Base-by-base conservation (phyloP, 2,113 vertebrate genomes). In the Pluvialis apricaria region DNA sequence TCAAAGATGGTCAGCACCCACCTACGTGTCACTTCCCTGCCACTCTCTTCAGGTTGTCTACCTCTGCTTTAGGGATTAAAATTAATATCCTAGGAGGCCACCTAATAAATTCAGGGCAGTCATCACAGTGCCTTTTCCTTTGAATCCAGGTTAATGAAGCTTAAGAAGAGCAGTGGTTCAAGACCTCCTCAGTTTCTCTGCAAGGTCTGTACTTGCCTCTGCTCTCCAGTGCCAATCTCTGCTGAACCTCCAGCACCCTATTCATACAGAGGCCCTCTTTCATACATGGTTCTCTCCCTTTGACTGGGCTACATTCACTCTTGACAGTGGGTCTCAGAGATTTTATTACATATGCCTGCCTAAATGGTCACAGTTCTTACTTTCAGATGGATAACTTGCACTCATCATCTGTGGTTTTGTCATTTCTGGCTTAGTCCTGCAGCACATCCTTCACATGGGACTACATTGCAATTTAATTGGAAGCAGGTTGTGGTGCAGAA, bases 391-490 rank as follows among this genome's bases (percentile, higher is more conserved):
- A 83, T 86, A 75, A 75, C 65, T 89, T 68, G 26, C 14, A 69
- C 52, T 88, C 65, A 47, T 91, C 42, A 75, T 44, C 76, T 78
- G 38, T 84, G 69, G 3, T 95, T 94, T 95, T 91, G 91, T 81
- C 60, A 82, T 96, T 96, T 91, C 72, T 91, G 86, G 72, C 72
- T 75, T 64, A 71, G 60, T 71, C 51, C n/a, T 91, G 51, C 51
- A 94, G 51, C 69, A 86, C 65, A 78, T 86, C 77, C 52, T 96
- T 94, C 86, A 82, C 61, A 7, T 51, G 65, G 65, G 42, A 42
- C 77, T 89, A 36, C 72, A 91, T 47, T 75, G 60, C 73, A 68
- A 44, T 93, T 91, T 96, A 91, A 97, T 89, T 95, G 89, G 73
- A 96, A 95, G 91, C 83, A 96, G 72, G 29, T 51, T 94, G 72